Conservation (phyloP, 2,888 invertebrate species). For the Melangyna quadrimaculata region DNA sequence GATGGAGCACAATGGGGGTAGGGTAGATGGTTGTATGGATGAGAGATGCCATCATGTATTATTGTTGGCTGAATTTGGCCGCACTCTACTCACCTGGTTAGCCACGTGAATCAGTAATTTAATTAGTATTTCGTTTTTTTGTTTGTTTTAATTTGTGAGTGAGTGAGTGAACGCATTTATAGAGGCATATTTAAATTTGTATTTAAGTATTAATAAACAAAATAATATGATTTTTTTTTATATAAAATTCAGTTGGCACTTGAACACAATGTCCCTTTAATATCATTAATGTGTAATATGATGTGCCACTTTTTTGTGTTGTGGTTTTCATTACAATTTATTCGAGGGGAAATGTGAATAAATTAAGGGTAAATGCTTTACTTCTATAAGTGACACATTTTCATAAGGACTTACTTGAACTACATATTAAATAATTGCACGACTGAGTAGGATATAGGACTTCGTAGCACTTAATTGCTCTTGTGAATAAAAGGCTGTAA, state of each 20-base stretch:
- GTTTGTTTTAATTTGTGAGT: neutral
- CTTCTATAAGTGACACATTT: neutral
- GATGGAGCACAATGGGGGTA: neutral
- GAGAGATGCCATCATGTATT: neutral
- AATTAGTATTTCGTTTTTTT: slow-evolving; percentile 12
- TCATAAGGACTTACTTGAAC: neutral
- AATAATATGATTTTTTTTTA: neutral
- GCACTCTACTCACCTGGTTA: slow-evolving; percentile 28
- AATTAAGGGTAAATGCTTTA: neutral
- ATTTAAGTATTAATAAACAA: slow-evolving; percentile 8
- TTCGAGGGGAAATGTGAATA: neutral
- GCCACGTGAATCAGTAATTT: slow-evolving; percentile 35
- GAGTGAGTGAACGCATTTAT: neutral
- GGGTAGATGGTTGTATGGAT: neutral
- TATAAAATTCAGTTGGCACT: slow-evolving; percentile 21
- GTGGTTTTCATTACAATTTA: neutral
- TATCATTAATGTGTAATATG: neutral
- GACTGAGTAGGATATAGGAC: neutral
- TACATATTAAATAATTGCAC: neutral
- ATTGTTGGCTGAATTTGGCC: slow-evolving; percentile 5
- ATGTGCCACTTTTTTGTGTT: neutral
- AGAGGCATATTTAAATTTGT: neutral
- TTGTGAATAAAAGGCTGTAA: neutral
- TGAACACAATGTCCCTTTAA: slow-evolving; percentile 11
- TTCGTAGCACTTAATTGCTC: neutral